Percentiles rank a stretch among this genome's conserved stretches.
phyloP scores from a whole-genome alignment of 2,888 invertebrate species.

The Panorpa germanica region DNA sequence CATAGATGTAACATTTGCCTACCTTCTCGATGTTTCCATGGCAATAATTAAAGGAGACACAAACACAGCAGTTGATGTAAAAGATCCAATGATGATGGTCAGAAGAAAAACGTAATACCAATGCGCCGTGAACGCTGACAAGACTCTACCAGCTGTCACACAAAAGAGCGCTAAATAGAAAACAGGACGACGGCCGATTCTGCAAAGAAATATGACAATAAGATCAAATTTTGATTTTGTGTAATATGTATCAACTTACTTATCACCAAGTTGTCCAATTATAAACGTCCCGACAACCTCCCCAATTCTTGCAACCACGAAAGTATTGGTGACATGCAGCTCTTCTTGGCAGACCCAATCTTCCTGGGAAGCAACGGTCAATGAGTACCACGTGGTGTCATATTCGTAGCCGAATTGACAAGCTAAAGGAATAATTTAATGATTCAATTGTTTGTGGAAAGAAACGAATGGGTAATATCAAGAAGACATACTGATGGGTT shows the following conservation, averaged over 20 bases:
- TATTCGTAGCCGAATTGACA: slow-evolving; percentile 34
- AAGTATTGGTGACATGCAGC: slow-evolving; percentile 30
- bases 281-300: slow-evolving; percentile 33
- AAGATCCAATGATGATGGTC: slow-evolving; percentile 24
- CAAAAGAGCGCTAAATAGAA: slow-evolving; percentile 26
- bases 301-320: slow-evolving; percentile 29
- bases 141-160: slow-evolving; percentile 24
- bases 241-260: slow-evolving; percentile 21
- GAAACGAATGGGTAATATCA: too few relatives aligned
- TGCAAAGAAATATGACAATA: slow-evolving; percentile 15
- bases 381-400: slow-evolving; percentile 29
- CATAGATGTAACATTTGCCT: too few relatives aligned
- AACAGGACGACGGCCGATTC: slow-evolving; percentile 28
- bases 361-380: slow-evolving; percentile 28
- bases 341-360: slow-evolving; percentile 36
- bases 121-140: slow-evolving; percentile 22
- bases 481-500: too few relatives aligned
- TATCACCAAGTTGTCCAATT: slow-evolving; percentile 35
- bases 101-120: slow-evolving; percentile 25
- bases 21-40: slow-evolving; percentile 31
- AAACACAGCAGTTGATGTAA: slow-evolving; percentile 26
- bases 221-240: slow-evolving; percentile 3
- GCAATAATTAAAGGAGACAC: slow-evolving; percentile 29
- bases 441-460: too few relatives aligned
- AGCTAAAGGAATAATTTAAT: slow-evolving; percentile 17